Percentiles rank a stretch among this genome's conserved stretches.
These are phyloP conservation scores for Pomacea canaliculata DNA, from an alignment of 2,888 invertebrate species.

Conservation along the genomic window DNA sequence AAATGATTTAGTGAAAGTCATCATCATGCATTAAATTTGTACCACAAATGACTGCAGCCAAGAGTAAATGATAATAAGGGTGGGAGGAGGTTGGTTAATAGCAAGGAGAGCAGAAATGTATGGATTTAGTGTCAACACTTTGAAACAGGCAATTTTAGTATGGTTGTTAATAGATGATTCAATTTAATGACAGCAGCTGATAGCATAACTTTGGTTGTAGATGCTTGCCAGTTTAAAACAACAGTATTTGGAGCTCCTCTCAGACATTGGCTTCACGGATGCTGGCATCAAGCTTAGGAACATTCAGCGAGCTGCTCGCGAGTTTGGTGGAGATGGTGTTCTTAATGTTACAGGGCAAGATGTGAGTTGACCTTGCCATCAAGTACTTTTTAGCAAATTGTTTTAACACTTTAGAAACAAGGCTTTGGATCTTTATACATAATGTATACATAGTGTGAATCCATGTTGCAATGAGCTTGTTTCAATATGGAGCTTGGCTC, in stretches of 20 bases:
- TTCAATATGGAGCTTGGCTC: no score
- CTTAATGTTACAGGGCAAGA: conserved; percentile 56
- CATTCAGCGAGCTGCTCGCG: conserved; percentile 52
- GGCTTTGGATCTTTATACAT: background rate
- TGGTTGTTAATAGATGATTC: no score
- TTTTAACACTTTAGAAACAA: background rate
- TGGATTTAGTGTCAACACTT: no score
- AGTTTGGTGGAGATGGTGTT: conserved; percentile 58
- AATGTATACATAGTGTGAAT: background rate
- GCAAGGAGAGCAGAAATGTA: no score
- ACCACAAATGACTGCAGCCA: no score
- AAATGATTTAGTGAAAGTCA: no score
- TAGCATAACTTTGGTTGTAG: conserved; percentile 49
- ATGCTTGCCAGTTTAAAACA: conserved; percentile 79
- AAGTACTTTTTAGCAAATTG: no score
- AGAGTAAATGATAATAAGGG: no score
- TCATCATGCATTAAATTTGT: no score
- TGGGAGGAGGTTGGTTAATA: no score
- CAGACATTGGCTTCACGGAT: conserved; percentile 81
- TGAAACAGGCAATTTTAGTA: no score
- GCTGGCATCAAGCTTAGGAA: conserved; percentile 51
- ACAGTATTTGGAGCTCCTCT: conserved; percentile 83
- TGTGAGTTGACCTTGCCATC: conserved; percentile 37
- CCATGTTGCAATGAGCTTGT: background rate
- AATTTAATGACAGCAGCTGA: no score